Conservation (phyloP, 2,888 invertebrate genomes). For the Corbicula japonica region DNA sequence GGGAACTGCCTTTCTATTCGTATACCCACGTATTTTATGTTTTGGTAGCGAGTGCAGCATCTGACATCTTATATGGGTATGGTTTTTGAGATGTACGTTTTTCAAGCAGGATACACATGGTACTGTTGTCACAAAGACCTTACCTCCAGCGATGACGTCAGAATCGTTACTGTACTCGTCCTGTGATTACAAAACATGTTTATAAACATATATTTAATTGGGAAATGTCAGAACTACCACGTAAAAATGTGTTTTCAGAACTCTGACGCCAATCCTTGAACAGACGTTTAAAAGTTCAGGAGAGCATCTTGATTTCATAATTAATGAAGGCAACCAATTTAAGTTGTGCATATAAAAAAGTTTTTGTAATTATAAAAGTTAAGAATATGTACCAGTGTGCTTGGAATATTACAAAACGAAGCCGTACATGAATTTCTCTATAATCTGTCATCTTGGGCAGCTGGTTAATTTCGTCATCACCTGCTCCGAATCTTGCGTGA, state of each 20-base stretch:
- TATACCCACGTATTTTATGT: slow-evolving; percentile 48
- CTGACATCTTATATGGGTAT: slow-evolving; percentile 56
- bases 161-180: not conserved
- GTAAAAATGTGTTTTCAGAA: not conserved
- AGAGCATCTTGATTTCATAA: not conserved
- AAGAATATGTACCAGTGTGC: not conserved
- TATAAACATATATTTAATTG: not conserved
- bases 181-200: not conserved
- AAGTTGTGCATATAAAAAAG: not conserved
- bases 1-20: too few species aligned
- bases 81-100: slow-evolving; percentile 57
- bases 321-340: not conserved
- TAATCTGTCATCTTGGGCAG: slow-evolving; percentile 38
- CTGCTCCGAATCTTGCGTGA: slow-evolving; percentile 48
- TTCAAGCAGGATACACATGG: slow-evolving; percentile 57
- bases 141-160: slow-evolving; percentile 46
- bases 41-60: slow-evolving; percentile 57
- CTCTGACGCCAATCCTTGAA: not conserved
- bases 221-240: not conserved
- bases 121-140: slow-evolving; percentile 61
- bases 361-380: not conserved
- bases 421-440: slow-evolving; percentile 21
- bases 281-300: not conserved
- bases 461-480: slow-evolving; percentile 23
- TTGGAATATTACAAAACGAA: not conserved